These are phyloP conservation scores for Dicyrtoma fusca DNA, from an alignment of 2,888 invertebrate species.

Conservation along the genomic window DNA sequence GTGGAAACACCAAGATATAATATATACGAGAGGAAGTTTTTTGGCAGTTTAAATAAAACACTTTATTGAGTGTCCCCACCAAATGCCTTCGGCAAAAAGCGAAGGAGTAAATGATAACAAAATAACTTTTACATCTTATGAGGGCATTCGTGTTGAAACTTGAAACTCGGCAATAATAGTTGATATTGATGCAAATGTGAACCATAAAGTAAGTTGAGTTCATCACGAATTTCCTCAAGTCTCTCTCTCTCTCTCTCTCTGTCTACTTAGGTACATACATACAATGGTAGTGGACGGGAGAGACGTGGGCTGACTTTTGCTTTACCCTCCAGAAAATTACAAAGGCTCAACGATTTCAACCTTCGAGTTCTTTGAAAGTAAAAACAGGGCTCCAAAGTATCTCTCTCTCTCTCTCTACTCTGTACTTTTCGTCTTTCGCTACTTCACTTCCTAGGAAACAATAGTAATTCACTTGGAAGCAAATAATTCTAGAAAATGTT, in stretches of 20 bases:
- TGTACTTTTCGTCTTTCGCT: not conserved
- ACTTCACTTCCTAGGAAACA: not conserved
- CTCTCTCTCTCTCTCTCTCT: not conserved
- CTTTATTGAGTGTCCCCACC: too few relatives aligned
- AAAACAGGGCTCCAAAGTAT: not conserved
- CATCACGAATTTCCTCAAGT: constrained; percentile 33
- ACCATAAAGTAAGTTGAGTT: constrained; percentile 36
- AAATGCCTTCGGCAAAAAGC: not conserved
- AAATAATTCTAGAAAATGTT: not conserved
- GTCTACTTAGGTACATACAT: not conserved
- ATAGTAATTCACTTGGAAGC: constrained; percentile 10
- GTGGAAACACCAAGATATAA: not conserved
- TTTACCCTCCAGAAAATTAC: not conserved
- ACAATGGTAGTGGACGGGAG: not conserved
- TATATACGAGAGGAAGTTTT: not conserved
- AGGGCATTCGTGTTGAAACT: constrained; percentile 23
- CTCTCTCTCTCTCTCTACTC: not conserved
- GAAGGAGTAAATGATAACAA: not conserved
- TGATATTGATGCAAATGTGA: constrained; percentile 39
- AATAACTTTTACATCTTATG: not conserved
- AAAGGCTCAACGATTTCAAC: not conserved
- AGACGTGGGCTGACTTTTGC: constrained; percentile 3
- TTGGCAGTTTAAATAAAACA: not conserved
- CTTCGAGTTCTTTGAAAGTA: constrained; percentile 14
- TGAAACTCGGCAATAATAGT: constrained; percentile 21